These are phyloP conservation scores for Dexiosoma caninum DNA, from an alignment of 2,888 invertebrate species.

Conservation along the genomic window DNA sequence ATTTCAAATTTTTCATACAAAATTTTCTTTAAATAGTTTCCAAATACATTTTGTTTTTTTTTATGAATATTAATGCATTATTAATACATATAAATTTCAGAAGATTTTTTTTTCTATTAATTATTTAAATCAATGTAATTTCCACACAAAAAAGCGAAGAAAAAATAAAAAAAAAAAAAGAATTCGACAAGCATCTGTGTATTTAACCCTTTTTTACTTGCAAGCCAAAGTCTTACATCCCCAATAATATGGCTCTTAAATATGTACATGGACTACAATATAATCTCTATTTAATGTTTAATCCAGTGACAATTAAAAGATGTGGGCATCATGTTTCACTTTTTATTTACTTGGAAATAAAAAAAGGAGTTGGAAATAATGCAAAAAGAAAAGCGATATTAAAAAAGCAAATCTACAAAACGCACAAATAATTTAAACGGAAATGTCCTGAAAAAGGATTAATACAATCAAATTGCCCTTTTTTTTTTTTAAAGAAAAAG, in stretches of 20 bases:
- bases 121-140: not conserved
- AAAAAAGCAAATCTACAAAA: conserved; percentile 45
- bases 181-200: conserved; percentile 41
- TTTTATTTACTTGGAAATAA: conserved; percentile 59
- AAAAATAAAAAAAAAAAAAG: not conserved
- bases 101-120: too few relatives aligned
- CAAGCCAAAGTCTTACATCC: not conserved
- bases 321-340: conserved; percentile 66
- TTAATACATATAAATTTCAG: too few relatives aligned
- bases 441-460: conserved; percentile 76
- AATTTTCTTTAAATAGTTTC: too few relatives aligned
- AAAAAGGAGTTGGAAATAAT: not conserved
- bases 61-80: too few relatives aligned
- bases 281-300: conserved; percentile 46
- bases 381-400: conserved; percentile 38
- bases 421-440: conserved; percentile 45
- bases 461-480: conserved; percentile 76
- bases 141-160: not conserved
- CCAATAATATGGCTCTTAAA: conserved; percentile 25
- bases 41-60: too few relatives aligned
- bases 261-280: conserved; percentile 30
- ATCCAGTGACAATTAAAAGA: conserved; percentile 66
- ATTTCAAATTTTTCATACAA: too few relatives aligned
- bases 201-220: conserved; percentile 38
- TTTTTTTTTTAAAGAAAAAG: conserved; percentile 38